These are phyloP conservation scores for Metaphire vulgaris DNA, from an alignment of 1,140 invertebrate species.

Conservation along the genomic window DNA sequence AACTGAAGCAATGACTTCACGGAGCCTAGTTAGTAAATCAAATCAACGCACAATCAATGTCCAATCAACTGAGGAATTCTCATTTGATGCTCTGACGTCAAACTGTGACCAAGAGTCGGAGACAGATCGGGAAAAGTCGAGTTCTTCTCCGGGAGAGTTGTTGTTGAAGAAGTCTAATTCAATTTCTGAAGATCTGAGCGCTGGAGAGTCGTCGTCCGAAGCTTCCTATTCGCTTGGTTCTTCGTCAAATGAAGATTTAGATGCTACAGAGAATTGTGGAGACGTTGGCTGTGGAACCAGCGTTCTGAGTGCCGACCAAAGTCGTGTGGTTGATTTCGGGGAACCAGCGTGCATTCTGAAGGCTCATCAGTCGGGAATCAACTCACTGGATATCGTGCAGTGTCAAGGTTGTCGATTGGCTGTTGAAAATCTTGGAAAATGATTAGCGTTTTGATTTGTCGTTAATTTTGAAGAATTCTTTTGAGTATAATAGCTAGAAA, in stretches of 20 bases:
- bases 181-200: not conserved
- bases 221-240: not conserved
- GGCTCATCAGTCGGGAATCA: slow-evolving; percentile 67
- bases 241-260: not conserved
- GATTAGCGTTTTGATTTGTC: not conserved
- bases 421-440: not conserved
- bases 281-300: not conserved
- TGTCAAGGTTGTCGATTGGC: not conserved
- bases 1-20: too few relatives aligned
- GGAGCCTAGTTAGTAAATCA: too few relatives aligned
- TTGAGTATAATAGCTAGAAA: too few relatives aligned
- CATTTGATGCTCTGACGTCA: too few relatives aligned
- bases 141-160: too few relatives aligned
- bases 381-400: slow-evolving; percentile 53
- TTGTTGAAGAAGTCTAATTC: too few relatives aligned
- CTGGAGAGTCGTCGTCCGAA: not conserved
- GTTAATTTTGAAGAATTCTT: slow-evolving; percentile 47
- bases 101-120: too few relatives aligned
- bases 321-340: not conserved
- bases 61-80: too few relatives aligned
- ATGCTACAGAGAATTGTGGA: not conserved
- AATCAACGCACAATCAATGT: too few relatives aligned
- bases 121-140: too few relatives aligned
- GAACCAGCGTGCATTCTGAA: slow-evolving; percentile 50
- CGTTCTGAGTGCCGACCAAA: not conserved